Evolutionary conservation across 2,797 vertebrate species (phyloP), one percentile per base, ranked within the genome.

Genomic region (Tamandua tetradactyla): DNA sequence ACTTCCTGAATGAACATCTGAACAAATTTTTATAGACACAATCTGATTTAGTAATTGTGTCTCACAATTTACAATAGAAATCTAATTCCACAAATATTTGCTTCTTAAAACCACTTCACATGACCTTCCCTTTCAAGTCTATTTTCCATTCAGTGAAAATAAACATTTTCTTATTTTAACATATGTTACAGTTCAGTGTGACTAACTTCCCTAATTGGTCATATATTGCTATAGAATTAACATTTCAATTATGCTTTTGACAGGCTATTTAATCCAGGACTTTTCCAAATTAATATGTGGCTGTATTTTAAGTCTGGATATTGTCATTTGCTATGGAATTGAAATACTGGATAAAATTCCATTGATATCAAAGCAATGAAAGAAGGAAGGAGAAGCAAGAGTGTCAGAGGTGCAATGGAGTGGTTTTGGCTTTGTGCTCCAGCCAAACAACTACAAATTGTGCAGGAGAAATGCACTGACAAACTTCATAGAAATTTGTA

Each of bases 211-310:
- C 52, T 55, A 20, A 55, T 55, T 40, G 18, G 35, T 92, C 57
- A 92, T 96, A 59, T 79, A 49, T 27, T 91, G 85, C 37, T 49
- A 86, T 17, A 79, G 64, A 95, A 94, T 96, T 97, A 96, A 92
- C 66, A 76, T 94, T 91, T 96, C 90, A 72, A 17, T 93, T 90
- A 81, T 32, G 40, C 25, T 92, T 95, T 93, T 91, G 94, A 96
- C 92, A 96, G 57, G 79, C 52, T 91, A 93, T 90, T 95, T 87
- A 97, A 95, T 87, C 75, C 96, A 97, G 88, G 96, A 94, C 10
- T 80, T 80, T 89, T 90, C 32, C 49, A 92, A 80, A 91, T 72
- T 96, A 92, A 93, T 92, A 87, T 91, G 87, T 37, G 52, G 74
- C 74, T 94, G 22, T 35, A 83, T 86, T 90, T 82, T 89, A 91